Base-by-base conservation (phyloP, 2,888 invertebrate genomes). In the Dyspetes luteomarginatus region DNA sequence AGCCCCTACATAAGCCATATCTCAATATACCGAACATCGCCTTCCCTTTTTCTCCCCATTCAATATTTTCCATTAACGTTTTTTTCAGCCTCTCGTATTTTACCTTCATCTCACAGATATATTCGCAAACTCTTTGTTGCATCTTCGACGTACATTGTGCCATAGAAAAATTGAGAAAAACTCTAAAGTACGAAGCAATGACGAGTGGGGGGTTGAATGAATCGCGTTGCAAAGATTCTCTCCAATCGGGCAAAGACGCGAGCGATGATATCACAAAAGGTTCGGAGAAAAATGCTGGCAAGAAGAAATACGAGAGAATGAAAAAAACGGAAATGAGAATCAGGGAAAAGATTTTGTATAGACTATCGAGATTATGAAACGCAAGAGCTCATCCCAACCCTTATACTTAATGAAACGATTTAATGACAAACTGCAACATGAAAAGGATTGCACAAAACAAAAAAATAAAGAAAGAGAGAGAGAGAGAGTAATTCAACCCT, bases 181-280 rank as follows among this genome's bases (percentile, higher is more conserved):
- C 45, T n/a, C 17, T 19, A 43, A 26, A 43, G 15, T 28, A 19
- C 56, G 69, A 45, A 69, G n/a, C 58, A 56, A 56, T 56, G 58
- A 58, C 12, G 2, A 28, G 4, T 5, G 22, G 43, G n/a, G 45
- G 28, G 55, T 15, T 58, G 69, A 69, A 69, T 69, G 69, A 69
- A 69, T 45, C 56, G 52, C 12, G 69, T 56, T 58, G 69, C 69
- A 69, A 69, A 69, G 56, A 69, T 45, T 30, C 58, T 69, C 58
- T 69, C 58, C 19, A 45, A 19, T 69, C 69, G 45, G 28, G 69
- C 19, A 58, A 58, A 69, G 56, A 58, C 28, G n/a, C 22, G 45
- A 45, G 45, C 28, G 28, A 58, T 69, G 45, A 69, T 69, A 69
- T 69, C 45, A 56, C 69, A 9, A 30, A 41, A 12, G 26, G 52